These are phyloP conservation scores for Oxygymnocypris stewartii DNA, from an alignment of 2,113 vertebrate species.

Conservation along the genomic window DNA sequence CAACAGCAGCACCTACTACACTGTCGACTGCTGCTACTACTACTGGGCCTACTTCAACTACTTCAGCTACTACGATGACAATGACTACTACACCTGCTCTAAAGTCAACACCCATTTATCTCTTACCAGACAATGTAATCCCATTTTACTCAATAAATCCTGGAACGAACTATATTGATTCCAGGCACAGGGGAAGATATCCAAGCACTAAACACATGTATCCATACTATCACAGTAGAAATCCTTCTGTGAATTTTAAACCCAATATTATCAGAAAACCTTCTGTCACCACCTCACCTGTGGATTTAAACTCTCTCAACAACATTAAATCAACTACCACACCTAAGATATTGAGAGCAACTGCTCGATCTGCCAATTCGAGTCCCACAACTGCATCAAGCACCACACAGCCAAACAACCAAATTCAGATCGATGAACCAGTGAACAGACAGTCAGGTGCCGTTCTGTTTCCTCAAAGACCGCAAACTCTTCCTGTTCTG, in stretches of 20 bases:
- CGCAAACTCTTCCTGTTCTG: constrained; percentile 50
- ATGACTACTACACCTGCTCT: constrained; percentile 21
- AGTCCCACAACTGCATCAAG: constrained; percentile 5
- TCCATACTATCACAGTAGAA: constrained; percentile 59
- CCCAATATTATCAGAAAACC: constrained; percentile 43
- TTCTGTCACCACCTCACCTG: constrained; percentile 10
- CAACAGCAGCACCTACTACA: constrained; percentile 1
- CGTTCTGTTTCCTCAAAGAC: constrained; percentile 34
- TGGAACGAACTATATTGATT: constrained; percentile 76
- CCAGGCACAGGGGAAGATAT: constrained; percentile 65
- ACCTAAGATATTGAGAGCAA: background rate
- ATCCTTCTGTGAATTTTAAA: constrained; percentile 65
- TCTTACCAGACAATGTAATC: constrained; percentile 51
- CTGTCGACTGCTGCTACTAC: background rate
- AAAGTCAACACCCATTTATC: constrained; percentile 47
- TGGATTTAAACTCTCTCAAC: constrained; percentile 35
- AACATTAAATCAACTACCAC: constrained; percentile 35
- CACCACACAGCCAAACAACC: constrained; percentile 35
- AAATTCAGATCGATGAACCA: constrained; percentile 46
- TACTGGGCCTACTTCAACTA: background rate
- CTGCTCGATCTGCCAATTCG: background rate
- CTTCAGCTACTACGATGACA: background rate
- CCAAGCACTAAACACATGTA: constrained; percentile 51
- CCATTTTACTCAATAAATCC: constrained; percentile 67
- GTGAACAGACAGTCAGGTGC: constrained; percentile 46